These are phyloP conservation scores for Columba guinea DNA, from an alignment of 2,797 vertebrate genomes.

Conservation along the genomic window DNA sequence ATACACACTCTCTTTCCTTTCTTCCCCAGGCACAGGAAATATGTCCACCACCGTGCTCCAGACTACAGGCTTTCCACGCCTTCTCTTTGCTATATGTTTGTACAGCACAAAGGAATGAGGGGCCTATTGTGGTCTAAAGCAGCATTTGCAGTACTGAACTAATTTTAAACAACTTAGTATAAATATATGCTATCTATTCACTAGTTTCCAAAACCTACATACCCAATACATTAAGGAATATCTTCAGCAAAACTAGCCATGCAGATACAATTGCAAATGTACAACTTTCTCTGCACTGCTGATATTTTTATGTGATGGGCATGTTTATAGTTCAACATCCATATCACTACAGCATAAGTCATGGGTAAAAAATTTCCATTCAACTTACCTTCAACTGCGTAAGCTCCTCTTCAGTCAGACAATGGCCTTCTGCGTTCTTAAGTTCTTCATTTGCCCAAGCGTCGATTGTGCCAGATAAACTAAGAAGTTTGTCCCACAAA, in stretches of 20 bases:
- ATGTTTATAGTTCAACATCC: not conserved
- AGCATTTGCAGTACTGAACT: not conserved
- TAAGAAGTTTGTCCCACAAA: constrained; percentile 92
- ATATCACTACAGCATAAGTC: fast-evolving
- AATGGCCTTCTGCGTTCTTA: constrained; percentile 74
- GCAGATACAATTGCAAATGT: not conserved
- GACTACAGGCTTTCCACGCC: not conserved
- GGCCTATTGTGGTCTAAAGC: not conserved
- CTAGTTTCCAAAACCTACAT: not conserved
- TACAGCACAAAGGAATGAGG: not conserved
- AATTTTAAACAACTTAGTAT: not conserved
- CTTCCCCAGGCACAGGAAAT: not conserved
- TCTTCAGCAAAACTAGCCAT: not conserved
- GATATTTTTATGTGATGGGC: not conserved
- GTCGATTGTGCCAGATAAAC: constrained; percentile 81
- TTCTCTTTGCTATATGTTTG: not conserved
- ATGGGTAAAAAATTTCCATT: not conserved
- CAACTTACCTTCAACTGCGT: constrained; percentile 81
- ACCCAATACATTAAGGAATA: not conserved
- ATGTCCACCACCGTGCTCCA: fast-evolving
- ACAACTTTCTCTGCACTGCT: not conserved
- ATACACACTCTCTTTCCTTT: not conserved
- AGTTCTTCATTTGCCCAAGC: constrained; percentile 82
- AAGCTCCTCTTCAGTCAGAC: constrained; percentile 81
- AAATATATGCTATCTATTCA: fast-evolving